phyloP scores from a whole-genome alignment of 2,113 vertebrate genomes.

The Hystrix cristata region DNA sequence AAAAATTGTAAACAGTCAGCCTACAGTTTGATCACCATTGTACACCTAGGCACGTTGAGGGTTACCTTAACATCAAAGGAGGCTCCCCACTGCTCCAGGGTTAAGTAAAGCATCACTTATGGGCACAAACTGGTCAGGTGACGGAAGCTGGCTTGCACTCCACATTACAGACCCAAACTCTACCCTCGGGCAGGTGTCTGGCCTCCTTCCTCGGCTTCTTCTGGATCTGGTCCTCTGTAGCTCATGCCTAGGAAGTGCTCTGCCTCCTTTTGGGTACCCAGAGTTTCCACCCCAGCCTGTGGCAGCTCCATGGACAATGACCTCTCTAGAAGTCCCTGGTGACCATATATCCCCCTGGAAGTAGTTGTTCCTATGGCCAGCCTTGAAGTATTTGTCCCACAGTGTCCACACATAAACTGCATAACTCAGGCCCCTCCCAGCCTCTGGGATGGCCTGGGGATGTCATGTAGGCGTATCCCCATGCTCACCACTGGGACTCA shows the following conservation, averaged over 20 bases:
- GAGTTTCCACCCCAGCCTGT: too few species aligned
- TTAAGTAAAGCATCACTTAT: accelerated
- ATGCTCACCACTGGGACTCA: neutral
- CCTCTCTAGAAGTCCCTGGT: neutral
- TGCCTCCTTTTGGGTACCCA: neutral
- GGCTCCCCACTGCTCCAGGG: neutral
- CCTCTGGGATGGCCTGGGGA: neutral
- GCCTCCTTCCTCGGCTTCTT: neutral
- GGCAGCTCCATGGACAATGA: neutral
- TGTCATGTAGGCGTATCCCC: neutral
- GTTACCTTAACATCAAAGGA: accelerated
- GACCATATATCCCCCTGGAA: neutral
- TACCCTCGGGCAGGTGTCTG: accelerated
- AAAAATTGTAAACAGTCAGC: neutral
- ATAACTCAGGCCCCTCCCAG: accelerated
- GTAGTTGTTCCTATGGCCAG: neutral
- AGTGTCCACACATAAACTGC: neutral
- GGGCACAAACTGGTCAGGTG: accelerated
- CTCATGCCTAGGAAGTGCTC: too few species aligned
- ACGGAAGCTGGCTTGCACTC: neutral
- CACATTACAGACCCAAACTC: neutral
- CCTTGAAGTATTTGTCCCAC: neutral
- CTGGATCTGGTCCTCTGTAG: too few species aligned
- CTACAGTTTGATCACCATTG: neutral
- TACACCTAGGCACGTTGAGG: neutral